Percentiles rank a stretch among this genome's conserved stretches.
phyloP scores from a whole-genome alignment of 2,888 invertebrate species.

The Eurytoma californica region DNA sequence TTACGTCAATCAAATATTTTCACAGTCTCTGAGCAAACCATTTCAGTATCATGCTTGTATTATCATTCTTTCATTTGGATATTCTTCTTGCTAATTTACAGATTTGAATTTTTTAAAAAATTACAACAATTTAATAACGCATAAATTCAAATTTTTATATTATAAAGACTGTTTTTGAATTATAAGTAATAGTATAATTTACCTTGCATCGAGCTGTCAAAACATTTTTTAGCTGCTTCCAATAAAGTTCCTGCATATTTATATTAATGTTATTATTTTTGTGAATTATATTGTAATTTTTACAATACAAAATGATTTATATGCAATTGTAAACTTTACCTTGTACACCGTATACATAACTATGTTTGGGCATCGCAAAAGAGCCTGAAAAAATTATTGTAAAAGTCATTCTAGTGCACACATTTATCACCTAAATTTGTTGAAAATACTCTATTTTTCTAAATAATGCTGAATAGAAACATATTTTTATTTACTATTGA shows the following conservation, averaged over 20 bases:
- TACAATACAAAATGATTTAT: background rate
- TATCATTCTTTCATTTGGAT: no score
- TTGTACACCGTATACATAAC: constrained; percentile 7
- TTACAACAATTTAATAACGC: no score
- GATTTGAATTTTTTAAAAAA: no score
- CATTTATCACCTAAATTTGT: background rate
- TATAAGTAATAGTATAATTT: background rate
- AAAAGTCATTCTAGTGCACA: background rate
- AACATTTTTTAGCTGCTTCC: constrained; percentile 55
- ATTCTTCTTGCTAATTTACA: no score
- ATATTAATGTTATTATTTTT: background rate
- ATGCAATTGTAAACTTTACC: constrained; percentile 12
- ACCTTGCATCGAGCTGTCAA: constrained; percentile 64
- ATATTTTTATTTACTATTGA: constrained; percentile 3
- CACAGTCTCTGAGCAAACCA: no score
- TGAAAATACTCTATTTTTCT: background rate
- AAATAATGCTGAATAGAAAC: background rate
- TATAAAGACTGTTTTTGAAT: no score
- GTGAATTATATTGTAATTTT: background rate
- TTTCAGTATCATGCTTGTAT: no score
- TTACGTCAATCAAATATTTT: no score
- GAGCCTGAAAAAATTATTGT: constrained; percentile 27
- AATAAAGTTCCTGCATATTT: constrained; percentile 57
- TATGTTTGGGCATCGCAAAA: constrained; percentile 11
- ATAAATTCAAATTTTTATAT: no score